A percentile compares a stretch with the other conserved stretches of the same genome.
These are phyloP conservation scores for Turritopsis rubra DNA, from an alignment of 30 jellyfish, hydroid and myxozoan species.

Conservation along the genomic window DNA sequence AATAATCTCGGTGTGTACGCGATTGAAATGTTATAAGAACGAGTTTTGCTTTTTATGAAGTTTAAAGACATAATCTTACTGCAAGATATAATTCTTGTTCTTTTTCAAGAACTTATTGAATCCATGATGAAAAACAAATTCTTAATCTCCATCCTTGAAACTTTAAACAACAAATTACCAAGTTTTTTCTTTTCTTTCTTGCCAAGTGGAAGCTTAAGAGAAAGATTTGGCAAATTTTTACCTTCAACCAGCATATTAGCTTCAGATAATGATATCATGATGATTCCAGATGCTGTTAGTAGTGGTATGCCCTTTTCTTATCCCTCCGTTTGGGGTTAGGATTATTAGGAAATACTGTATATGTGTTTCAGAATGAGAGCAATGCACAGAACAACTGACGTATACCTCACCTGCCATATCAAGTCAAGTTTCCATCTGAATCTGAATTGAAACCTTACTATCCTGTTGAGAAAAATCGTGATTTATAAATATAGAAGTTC, in stretches of 20 bases:
- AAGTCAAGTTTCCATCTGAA: no score
- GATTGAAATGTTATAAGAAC: no score
- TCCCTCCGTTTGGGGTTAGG: no score
- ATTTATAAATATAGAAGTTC: no score
- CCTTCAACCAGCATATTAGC: slow-evolving; percentile 52
- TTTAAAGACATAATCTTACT: not conserved
- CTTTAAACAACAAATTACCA: slow-evolving; percentile 36
- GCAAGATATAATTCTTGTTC: not conserved
- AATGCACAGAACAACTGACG: no score
- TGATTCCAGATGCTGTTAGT: slow-evolving; percentile 33
- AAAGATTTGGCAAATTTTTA: slow-evolving; percentile 40
- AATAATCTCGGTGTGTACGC: no score
- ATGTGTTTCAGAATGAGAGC: no score
- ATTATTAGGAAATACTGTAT: no score
- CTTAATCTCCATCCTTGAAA: slow-evolving; percentile 24
- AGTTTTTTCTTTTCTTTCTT: slow-evolving; percentile 38
- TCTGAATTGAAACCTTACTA: no score
- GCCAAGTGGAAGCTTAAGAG: slow-evolving; percentile 62
- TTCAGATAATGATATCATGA: slow-evolving; percentile 45
- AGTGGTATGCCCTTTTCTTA: not conserved
- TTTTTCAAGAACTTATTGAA: slow-evolving; percentile 1
- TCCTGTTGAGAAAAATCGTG: no score
- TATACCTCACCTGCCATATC: no score
- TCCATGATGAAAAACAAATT: slow-evolving; percentile 6
- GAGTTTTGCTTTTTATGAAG: not conserved